phyloP scores from a whole-genome alignment of 2,888 invertebrate genomes.

The Scaeva pyrastri region DNA sequence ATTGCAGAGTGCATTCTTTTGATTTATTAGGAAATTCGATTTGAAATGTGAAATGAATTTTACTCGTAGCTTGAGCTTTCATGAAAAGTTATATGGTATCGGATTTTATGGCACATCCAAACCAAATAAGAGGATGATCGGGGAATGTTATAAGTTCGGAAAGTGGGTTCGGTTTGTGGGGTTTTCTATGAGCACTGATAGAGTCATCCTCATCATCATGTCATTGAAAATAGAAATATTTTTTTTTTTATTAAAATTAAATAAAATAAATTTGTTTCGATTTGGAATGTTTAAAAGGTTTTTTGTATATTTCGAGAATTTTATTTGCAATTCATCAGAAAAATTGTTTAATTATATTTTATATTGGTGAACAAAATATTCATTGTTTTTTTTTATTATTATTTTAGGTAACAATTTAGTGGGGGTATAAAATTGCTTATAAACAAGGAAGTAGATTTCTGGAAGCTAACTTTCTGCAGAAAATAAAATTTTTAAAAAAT shows the following conservation, averaged over 20 bases:
- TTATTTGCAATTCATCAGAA: slow-evolving; percentile 12
- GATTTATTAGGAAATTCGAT: slow-evolving; percentile 70
- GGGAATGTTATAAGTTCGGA: slow-evolving; percentile 25
- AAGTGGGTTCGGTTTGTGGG: not conserved
- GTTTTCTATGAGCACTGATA: not conserved
- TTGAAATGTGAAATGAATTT: slow-evolving; percentile 67
- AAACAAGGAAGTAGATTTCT: too few relatives aligned
- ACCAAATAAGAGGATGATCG: too few relatives aligned
- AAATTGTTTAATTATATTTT: not conserved
- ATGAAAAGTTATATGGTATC: slow-evolving; percentile 28
- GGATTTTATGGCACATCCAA: slow-evolving; percentile 2
- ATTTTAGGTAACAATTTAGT: too few relatives aligned
- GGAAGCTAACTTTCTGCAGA: too few relatives aligned
- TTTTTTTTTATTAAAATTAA: slow-evolving; percentile 16
- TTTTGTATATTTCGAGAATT: slow-evolving; percentile 10
- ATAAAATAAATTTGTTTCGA: slow-evolving; percentile 15
- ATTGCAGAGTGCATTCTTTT: slow-evolving; percentile 65
- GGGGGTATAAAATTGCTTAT: too few relatives aligned
- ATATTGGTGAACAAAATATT: not conserved
- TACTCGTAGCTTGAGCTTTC: slow-evolving; percentile 25
- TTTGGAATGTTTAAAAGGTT: slow-evolving; percentile 16
- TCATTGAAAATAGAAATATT: slow-evolving; percentile 22
- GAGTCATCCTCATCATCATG: not conserved
- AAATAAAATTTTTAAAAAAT: too few relatives aligned
- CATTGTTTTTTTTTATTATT: too few relatives aligned